A percentile compares a stretch with the other conserved stretches of the same genome.
Conservation (phyloP, 2,113 vertebrate species). For the Phylloscopus trochilus region DNA sequence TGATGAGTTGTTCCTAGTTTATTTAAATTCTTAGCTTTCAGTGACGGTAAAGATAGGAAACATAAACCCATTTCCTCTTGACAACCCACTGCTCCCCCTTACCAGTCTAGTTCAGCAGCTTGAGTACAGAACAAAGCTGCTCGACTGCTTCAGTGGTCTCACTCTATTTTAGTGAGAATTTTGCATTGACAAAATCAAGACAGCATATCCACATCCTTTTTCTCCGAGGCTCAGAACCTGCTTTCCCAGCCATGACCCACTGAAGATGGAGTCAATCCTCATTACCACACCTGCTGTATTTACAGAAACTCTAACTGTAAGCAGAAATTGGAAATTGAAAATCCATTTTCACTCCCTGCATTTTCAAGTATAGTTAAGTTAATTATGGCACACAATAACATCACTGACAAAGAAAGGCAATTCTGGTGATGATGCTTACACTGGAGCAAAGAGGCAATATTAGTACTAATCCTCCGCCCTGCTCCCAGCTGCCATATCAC, state of each 20-base stretch:
- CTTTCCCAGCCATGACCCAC: not conserved
- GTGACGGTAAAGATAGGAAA: not conserved
- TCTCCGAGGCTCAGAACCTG: not conserved
- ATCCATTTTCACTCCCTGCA: not conserved
- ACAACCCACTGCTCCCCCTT: not conserved
- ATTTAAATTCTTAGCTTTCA: slow-evolving; percentile 3
- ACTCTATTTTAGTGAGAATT: not conserved
- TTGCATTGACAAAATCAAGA: slow-evolving; percentile 8
- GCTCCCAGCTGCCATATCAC: not conserved
- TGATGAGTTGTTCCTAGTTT: not conserved
- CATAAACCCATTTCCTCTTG: not conserved
- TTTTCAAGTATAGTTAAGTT: slow-evolving; percentile 31
- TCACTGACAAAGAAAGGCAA: not conserved
- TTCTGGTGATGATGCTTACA: not conserved
- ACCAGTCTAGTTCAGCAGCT: not conserved
- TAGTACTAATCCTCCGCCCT: not conserved
- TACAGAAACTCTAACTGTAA: not conserved
- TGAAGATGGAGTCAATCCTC: not conserved
- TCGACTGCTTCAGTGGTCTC: not conserved
- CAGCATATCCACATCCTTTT: not conserved
- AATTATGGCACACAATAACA: not conserved
- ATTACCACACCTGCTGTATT: not conserved
- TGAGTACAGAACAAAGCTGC: not conserved
- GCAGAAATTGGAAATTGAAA: not conserved
- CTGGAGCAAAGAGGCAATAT: not conserved